A percentile compares a stretch with the other conserved stretches of the same genome.
Conservation (phyloP, 2,113 vertebrate species). For the Brienomyrus brachyistius region DNA sequence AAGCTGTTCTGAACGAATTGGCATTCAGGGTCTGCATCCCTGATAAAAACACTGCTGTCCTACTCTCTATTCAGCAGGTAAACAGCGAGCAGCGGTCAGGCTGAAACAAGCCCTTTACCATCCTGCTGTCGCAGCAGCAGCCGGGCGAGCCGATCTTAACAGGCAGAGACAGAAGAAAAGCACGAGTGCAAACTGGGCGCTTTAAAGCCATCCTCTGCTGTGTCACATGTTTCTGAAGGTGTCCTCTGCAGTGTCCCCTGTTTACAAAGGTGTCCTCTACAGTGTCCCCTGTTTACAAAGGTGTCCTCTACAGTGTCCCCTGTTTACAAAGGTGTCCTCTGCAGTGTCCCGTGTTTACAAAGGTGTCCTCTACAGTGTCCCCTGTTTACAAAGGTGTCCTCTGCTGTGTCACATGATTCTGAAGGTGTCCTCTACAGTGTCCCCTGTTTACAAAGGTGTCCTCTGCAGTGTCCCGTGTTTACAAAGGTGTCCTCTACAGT, state of each 20-base stretch:
- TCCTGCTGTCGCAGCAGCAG: neutral
- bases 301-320: neutral
- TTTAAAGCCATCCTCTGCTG: neutral
- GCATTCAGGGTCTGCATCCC: slow-evolving; percentile 6
- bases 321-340: neutral
- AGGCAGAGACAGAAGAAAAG: neutral
- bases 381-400: neutral
- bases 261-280: neutral
- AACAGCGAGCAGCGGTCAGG: neutral
- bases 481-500: neutral
- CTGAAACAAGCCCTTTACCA: neutral
- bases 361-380: neutral
- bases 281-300: neutral
- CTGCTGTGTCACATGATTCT: no score
- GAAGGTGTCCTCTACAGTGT: neutral
- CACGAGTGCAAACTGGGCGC: neutral
- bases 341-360: neutral
- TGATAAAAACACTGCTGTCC: neutral
- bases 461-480: neutral
- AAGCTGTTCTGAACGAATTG: neutral
- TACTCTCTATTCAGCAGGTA: neutral
- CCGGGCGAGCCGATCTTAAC: neutral
- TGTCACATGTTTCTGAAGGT: neutral
- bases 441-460: neutral
- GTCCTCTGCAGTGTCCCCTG: neutral